Base-by-base conservation (phyloP, 2,888 invertebrate species). In the Tetanocera ferruginea region DNA sequence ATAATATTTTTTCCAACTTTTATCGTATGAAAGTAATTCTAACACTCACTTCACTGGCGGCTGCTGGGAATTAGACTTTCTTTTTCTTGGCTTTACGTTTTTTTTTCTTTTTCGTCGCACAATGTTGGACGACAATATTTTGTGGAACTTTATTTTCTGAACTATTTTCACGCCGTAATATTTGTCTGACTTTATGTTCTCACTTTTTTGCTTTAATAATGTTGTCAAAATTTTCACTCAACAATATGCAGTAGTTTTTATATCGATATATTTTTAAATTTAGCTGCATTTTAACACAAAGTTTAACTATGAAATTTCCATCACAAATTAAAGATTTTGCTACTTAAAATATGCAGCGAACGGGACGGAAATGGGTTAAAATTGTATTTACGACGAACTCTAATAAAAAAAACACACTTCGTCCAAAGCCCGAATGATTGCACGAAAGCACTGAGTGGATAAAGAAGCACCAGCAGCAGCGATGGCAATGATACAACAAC, bases 21-120 rank as follows among this genome's bases (percentile, higher is more conserved):
- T 71, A 5, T 55, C 52, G 52, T 34, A 79, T 80, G 81, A 84
- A 83, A 83, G 81, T 76, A 83, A 82, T 77, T 81, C 78, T 84
- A 84, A 86, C 86, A 86, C 86, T 84, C 86, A 86, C 86, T 79
- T 81, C 86, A 84, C 85, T 85, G 85, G 86, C 80, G 83, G 86
- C 86, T 86, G 85, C 76, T 83, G 84, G 79, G 78, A 78, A 81
- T 83, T 84, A 78, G 79, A 85, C 86, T 86, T 86, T 86, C 85
- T 83, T 83, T 83, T 82, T 81, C 76, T 60, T 86, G 86, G 85
- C 85, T 83, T 83, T 83, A 82, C 81, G 77, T 71, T 37, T 76
- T 64, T 79, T 62, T 57, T 62, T 67, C 66, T 78, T 80, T 81
- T 81, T 70, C 64, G 73, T 69, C 28, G 76, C 52, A 25, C 19